Evolutionary conservation across 1,140 invertebrate genomes (phyloP), one percentile per base, ranked within the genome.

Genomic region (Neodiprion fabricii): DNA sequence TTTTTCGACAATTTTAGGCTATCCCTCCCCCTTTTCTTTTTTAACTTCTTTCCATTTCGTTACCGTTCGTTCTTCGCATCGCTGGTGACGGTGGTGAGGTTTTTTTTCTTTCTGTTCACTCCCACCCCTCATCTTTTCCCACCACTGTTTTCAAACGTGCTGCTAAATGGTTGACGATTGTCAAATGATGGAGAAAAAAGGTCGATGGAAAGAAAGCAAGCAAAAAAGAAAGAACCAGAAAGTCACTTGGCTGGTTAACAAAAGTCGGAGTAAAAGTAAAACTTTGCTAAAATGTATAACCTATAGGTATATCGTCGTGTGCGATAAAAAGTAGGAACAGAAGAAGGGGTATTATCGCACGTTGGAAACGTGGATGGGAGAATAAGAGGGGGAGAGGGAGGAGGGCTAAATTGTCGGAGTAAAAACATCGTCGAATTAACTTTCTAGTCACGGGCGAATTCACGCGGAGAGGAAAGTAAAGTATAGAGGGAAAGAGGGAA

Each of bases 371-470:
- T 14, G 61, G 17, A 65, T 3, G 17, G 17, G 17, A 65, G 61
- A 65, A 14, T 65, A 65, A 65, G 61, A 1, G 12, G 17, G 17
- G 53, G 53, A 11, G 53, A 11, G 53, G 53, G 1, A 61, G 53
- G 17, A 21, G 17, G 28, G 28, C 28, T 40, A 40, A 40, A 40
- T 40, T 40, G 28, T 40, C 28, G 2, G 28, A 40, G 28, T 40
- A 40, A 40, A 40, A 40, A 40, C 28, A 40, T 40, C 28, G 28
- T 40, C 28, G 28, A 40, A 40, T 40, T 40, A 40, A 40, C 28
- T 40, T 28, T 48, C 69, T 53, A 28, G 53, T 53, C 70, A 70
- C 69, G 70, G 71, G 74, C 70, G 76, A 73, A 75, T 71, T 75
- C 28, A 72, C 76, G 48, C 65, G 71, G 74, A 65, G 21, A 66